Evolutionary conservation across 2,888 invertebrate species (phyloP), one percentile per base, ranked within the genome.

Genomic region (Nipponacmea schrenckii): DNA sequence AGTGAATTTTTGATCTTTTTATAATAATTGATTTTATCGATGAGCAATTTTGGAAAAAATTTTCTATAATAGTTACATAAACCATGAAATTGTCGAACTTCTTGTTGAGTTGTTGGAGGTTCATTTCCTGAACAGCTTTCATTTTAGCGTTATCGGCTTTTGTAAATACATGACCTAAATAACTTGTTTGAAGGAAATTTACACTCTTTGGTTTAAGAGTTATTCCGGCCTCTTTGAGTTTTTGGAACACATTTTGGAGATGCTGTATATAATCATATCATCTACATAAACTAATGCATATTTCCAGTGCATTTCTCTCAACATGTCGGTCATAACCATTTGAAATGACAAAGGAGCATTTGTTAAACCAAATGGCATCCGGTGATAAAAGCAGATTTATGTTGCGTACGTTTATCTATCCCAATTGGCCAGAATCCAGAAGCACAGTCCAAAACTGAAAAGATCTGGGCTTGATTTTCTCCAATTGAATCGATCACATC

Each of bases 301-400:
- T 69, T 79, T 77, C 74, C 77, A 80, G 20, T 77, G 72, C 24
- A 80, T 31, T 15, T 69, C 69, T n/a, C 74, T n/a, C 14, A 80
- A 64, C 8, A 78, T 72, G 14, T 66, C 48, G 14, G 70, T 39
- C 73, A 78, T 79, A 1, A 77, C 45, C 0, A 68, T 64, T 64
- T 77, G 74, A 67, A 79, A 80, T 15, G 69, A 45, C 64, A 74
- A 73, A 2, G 76, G 74, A 4, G 75, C 73, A 70, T 79, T 77
- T 65, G 68, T 72, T 3, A 80, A 69, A 15, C 80, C 80, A 72
- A 79, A 80, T 0, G 78, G 76, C 66, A 79, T 64, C 10, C 69
- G 44, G 72, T 72, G 0, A 77, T 71, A 56, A 78, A 78, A 20
- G 76, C 76, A 17, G 78, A 76, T 64, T 73, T 74, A n/a, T 72